A percentile compares a stretch with the other conserved stretches of the same genome.
These are phyloP conservation scores for Callipepla squamata DNA, from an alignment of 2,113 vertebrate species.

Conservation along the genomic window DNA sequence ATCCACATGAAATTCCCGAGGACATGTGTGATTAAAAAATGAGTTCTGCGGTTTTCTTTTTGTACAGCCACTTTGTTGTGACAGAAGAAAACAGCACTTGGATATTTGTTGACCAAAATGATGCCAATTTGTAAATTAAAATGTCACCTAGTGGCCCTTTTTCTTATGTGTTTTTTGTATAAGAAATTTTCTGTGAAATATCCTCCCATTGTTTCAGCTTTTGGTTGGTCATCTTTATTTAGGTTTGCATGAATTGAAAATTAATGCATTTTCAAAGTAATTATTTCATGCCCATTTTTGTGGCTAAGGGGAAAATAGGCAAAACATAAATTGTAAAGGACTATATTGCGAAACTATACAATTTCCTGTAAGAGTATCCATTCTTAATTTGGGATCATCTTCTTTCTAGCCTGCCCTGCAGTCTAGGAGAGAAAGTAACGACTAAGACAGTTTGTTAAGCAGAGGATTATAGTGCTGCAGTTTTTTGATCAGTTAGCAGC, in stretches of 20 bases:
- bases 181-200: constrained; percentile 90
- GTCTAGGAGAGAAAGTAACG: constrained; percentile 83
- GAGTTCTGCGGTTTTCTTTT: constrained; percentile 78
- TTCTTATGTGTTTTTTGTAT: constrained; percentile 96
- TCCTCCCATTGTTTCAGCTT: constrained; percentile 90
- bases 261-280: constrained; percentile 86
- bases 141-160: constrained; percentile 96
- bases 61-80: constrained; percentile 78
- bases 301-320: constrained; percentile 80
- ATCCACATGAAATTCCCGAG: constrained; percentile 98
- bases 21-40: constrained; percentile 94
- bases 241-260: constrained; percentile 89
- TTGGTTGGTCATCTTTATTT: constrained; percentile 86
- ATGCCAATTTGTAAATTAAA: constrained; percentile 97
- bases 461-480: constrained; percentile 82
- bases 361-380: constrained; percentile 77
- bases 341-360: constrained; percentile 82
- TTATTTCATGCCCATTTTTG: constrained; percentile 85
- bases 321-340: constrained; percentile 81
- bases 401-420: constrained; percentile 82
- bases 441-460: constrained; percentile 81
- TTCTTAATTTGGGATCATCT: constrained; percentile 81
- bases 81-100: constrained; percentile 83
- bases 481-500: constrained; percentile 78
- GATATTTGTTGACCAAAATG: constrained; percentile 95